Evolutionary conservation across 2,888 invertebrate species (phyloP).

Genomic region (Hypercompe scribonia): DNA sequence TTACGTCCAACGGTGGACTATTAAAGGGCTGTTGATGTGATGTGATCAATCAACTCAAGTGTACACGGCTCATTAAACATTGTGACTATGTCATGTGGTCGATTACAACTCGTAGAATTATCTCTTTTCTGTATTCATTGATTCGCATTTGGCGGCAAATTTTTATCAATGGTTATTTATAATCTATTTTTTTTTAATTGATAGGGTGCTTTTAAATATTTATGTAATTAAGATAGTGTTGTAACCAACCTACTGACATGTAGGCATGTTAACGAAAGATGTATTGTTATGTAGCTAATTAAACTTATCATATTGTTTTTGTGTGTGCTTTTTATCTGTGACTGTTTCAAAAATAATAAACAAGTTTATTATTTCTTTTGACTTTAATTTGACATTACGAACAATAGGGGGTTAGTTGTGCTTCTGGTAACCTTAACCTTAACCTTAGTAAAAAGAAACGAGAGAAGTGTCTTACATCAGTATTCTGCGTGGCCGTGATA

Average conservation of each 20-base stretch:
- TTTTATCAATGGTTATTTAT: background rate
- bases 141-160: background rate
- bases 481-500: too few relatives aligned
- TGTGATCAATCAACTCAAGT: too few relatives aligned
- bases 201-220: background rate
- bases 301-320: background rate
- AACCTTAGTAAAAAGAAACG: too few relatives aligned
- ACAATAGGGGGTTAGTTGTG: too few relatives aligned
- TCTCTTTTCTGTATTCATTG: background rate
- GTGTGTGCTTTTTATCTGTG: conserved; percentile 14
- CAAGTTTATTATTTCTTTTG: conserved; percentile 5
- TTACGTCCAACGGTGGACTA: too few relatives aligned
- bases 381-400: too few relatives aligned
- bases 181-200: background rate
- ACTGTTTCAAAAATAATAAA: conserved; percentile 25
- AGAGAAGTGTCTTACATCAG: too few relatives aligned
- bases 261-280: background rate
- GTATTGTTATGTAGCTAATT: conserved; percentile 3
- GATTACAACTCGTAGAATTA: background rate
- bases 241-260: background rate
- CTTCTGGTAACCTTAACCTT: too few relatives aligned
- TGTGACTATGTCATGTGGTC: background rate
- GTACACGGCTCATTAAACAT: too few relatives aligned
- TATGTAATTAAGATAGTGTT: background rate
- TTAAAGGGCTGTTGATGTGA: too few relatives aligned